Evolutionary conservation across 2,888 invertebrate genomes (phyloP), one percentile per base, ranked within the genome.

Genomic region (Erannis defoliaria): DNA sequence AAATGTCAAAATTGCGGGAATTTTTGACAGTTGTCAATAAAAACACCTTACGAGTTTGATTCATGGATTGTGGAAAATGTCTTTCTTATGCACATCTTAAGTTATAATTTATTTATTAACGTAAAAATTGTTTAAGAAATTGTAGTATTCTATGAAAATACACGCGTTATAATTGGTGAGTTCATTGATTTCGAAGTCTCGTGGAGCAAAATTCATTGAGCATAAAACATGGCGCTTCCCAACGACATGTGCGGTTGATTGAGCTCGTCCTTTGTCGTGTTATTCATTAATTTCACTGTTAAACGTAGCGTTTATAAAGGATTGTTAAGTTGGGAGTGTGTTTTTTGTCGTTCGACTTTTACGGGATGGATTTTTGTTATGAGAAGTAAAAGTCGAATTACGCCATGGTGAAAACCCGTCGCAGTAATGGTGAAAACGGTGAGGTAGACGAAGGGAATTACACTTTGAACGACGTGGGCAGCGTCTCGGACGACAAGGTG

Each of bases 391-490:
- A 77, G 78, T 80, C 79, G 74, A 71, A 74, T 77, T 80, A 82
- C 82, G 86, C 86, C 81, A 93, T 93, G 93, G 93, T 93, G 89
- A 93, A 93, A 92, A 93, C 93, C 82, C 91, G 93, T 77, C 93
- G 93, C 80, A 93, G 93, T 86, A 91, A 92, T 77, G 92, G 92
- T 81, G 93, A 92, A 82, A 90, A 91, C 75, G 93, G 92, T 80
- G 93, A 93, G 80, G 86, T 89, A 79, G 91, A 92, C 72, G 93
- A 93, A 77, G 89, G 85, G 77, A 90, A 88, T 87, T 88, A 88
- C 77, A 83, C 86, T 75, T 77, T 87, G 74, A 91, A 91, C 88
- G 90, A 90, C 81, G 88, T 84, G 78, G 89, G 87, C 81, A 91
- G 89, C 84, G 86, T 90, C 69, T 89, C 89, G 70, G 90, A 90